A percentile compares a stretch with the other conserved stretches of the same genome.
These are phyloP conservation scores for Drosophila baimaii DNA, from an alignment of 1,140 invertebrate genomes.

Conservation along the genomic window DNA sequence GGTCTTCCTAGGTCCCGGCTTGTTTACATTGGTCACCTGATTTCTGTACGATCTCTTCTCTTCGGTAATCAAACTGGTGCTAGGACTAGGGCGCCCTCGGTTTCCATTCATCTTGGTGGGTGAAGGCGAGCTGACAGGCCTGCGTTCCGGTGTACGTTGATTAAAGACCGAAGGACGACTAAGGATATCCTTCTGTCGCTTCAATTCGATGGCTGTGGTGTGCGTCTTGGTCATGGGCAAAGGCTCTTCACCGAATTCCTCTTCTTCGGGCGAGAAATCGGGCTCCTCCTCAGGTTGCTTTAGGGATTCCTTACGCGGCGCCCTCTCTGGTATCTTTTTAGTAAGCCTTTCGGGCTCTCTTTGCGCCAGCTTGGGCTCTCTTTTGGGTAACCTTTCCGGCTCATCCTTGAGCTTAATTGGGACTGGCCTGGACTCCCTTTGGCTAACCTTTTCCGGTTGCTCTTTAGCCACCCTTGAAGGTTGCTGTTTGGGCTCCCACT, in stretches of 20 bases:
- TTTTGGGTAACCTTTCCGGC: slow-evolving; percentile 8
- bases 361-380: neutral
- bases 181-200: slow-evolving; percentile 85
- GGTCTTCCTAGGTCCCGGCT: slow-evolving; percentile 13
- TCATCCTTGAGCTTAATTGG: slow-evolving; percentile 8
- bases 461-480: neutral
- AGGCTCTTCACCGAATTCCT: slow-evolving; percentile 55
- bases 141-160: slow-evolving; percentile 35
- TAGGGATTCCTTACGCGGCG: neutral
- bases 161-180: slow-evolving; percentile 84
- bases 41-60: slow-evolving; percentile 57
- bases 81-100: slow-evolving; percentile 13
- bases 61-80: slow-evolving; percentile 52
- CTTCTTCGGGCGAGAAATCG: slow-evolving; percentile 17
- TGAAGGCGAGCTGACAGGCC: slow-evolving; percentile 10
- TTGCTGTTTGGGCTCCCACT: slow-evolving; percentile 24
- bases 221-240: slow-evolving; percentile 72
- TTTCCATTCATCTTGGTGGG: slow-evolving; percentile 23
- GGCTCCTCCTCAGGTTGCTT: slow-evolving; percentile 30
- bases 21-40: slow-evolving; percentile 29
- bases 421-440: slow-evolving; percentile 3
- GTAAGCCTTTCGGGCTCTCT: neutral
- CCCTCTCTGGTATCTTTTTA: neutral
- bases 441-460: neutral
- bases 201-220: slow-evolving; percentile 69